Evolutionary conservation across 2,797 vertebrate species (phyloP), one percentile per base, ranked within the genome.

Genomic region (Acanthis flammea): DNA sequence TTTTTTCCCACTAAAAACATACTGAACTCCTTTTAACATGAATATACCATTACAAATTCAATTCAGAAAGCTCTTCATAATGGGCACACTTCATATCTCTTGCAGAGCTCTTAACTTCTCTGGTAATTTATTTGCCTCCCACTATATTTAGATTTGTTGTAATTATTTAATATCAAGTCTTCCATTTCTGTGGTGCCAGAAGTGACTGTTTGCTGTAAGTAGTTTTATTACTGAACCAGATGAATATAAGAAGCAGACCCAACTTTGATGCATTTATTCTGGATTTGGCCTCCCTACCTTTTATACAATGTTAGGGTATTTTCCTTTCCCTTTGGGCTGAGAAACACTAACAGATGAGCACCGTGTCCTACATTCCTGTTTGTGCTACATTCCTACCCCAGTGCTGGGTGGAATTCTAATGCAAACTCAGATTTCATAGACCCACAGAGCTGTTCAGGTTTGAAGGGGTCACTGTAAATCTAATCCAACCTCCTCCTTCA

Each of bases 1-100:
- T 91, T 94, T 96, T 95, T 95, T 91, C 51, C 77, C 58, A 78
- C 66, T 86, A 73, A 90, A 95, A 95, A 62, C 78, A 68, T 45
- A 90, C 48, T 91, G 87, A 95, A 93, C 68, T 95, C 78, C 45
- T 89, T 94, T 90, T 75, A 88, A 92, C 62, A 88, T 77, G 78
- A 95, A 85, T 75, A 92, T 80, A 88, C 54, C 78, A 78, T 94
- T 86, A 94, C 45, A 86, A 86, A 88, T 86, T 58, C 73, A 94
- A 55, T 78, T 88, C 33, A 66, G 63, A 95, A 86, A 90, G 58
- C 54, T 84, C 31, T 80, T 87, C 39, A 4, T 88, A 67, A 83
- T 15, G 33, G 54, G 11, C 58, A 51, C 3, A 21, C 27, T 84
- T 80, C 62, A 39, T 45, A n/a, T n/a, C 44, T 89, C 54, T 77